Conservation (phyloP, 2,797 vertebrate genomes). For the Hydrocynus forskahlii region DNA sequence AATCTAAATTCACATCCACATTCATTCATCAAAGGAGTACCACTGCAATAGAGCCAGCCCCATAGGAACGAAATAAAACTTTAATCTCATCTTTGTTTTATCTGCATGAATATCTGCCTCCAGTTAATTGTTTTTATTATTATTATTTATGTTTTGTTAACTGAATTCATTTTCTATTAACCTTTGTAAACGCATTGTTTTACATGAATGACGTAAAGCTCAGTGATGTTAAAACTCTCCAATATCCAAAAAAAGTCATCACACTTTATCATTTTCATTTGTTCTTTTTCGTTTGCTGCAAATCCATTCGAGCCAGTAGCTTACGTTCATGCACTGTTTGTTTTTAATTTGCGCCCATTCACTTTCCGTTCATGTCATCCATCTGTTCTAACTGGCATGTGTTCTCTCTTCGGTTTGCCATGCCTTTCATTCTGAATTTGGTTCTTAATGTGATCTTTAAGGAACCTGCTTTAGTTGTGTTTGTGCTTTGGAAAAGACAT, state of each 20-base stretch:
- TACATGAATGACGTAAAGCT: slow-evolving; percentile 52
- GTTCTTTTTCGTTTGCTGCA: slow-evolving; percentile 64
- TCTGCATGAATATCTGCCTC: slow-evolving; percentile 48
- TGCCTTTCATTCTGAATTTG: slow-evolving; percentile 51
- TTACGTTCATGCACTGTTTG: slow-evolving; percentile 43
- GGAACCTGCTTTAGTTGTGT: slow-evolving; percentile 48
- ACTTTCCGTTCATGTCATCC: slow-evolving; percentile 44
- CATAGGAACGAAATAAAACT: slow-evolving; percentile 26
- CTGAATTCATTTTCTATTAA: too few species aligned
- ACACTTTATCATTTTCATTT: slow-evolving; percentile 60
- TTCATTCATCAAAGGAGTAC: too few species aligned
- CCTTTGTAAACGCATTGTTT: slow-evolving; percentile 32
- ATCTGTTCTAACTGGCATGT: slow-evolving; percentile 33
- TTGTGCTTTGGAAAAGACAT: slow-evolving; percentile 68
- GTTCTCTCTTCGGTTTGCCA: slow-evolving; percentile 42
- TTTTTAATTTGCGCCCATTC: slow-evolving; percentile 60
- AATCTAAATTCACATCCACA: background rate
- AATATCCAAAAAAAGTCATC: slow-evolving; percentile 62
- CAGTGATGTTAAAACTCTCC: slow-evolving; percentile 57
- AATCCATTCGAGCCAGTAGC: slow-evolving; percentile 49
- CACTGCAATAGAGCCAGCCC: too few species aligned
- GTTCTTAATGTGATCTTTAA: slow-evolving; percentile 61
- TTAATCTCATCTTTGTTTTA: slow-evolving; percentile 40
- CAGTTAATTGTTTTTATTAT: slow-evolving; percentile 34
- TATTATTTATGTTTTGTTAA: slow-evolving; percentile 33